phyloP scores from a whole-genome alignment of 2,797 vertebrate species.

The Myotis myotis region DNA sequence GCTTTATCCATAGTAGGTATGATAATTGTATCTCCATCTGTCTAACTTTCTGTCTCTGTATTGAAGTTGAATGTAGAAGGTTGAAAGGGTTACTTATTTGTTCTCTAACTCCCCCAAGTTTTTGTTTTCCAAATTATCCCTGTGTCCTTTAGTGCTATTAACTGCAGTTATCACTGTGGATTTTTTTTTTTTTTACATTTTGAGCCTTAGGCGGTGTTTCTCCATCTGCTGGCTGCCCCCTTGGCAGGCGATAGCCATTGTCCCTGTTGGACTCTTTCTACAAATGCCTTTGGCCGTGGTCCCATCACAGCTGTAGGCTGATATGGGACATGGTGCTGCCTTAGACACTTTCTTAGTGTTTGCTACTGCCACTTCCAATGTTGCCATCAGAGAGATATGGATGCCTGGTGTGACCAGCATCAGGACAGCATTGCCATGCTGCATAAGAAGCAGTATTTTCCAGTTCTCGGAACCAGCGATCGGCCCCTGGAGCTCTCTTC shows the following conservation, averaged over 20 bases:
- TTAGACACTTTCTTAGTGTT: not conserved
- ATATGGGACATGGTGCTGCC: not conserved
- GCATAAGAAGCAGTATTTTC: not conserved
- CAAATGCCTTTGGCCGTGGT: conserved; percentile 15
- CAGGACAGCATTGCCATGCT: not conserved
- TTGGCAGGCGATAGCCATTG: not conserved
- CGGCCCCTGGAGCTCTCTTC: not conserved
- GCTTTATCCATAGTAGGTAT: not conserved
- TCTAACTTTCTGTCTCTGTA: not conserved
- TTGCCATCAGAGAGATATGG: not conserved
- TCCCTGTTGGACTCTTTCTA: not conserved
- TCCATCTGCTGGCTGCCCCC: not conserved
- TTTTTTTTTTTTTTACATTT: conserved; percentile 58
- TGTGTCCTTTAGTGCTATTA: not conserved
- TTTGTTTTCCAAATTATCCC: conserved; percentile 20
- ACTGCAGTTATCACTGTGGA: not conserved
- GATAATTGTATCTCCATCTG: not conserved
- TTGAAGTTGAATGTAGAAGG: not conserved
- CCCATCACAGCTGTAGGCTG: conserved; percentile 19
- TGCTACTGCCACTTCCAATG: not conserved
- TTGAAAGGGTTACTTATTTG: not conserved
- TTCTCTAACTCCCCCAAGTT: not conserved
- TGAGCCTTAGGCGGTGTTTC: not conserved
- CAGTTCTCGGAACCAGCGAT: not conserved
- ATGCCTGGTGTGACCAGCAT: not conserved